Evolutionary conservation across 2,113 vertebrate species (phyloP).

Genomic region (Gymnorhina tibicen): DNA sequence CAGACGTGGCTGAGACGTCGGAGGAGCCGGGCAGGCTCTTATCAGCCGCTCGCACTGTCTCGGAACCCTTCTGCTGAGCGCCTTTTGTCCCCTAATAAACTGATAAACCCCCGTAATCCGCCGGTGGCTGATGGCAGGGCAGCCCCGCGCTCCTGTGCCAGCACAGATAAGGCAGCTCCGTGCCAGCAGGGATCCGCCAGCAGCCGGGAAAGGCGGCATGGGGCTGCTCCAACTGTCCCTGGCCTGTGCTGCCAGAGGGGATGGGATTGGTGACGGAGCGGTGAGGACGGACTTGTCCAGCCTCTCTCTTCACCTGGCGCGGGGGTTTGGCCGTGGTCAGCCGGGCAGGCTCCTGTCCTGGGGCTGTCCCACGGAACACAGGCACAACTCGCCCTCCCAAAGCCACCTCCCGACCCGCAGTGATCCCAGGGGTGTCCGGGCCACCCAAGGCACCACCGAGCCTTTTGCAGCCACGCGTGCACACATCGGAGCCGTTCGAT

Average conservation of each 20-base stretch:
- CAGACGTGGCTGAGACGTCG: background rate
- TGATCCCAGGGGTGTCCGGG: accelerated
- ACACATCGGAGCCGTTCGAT: accelerated
- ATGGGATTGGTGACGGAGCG: accelerated
- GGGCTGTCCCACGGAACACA: accelerated
- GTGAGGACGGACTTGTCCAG: background rate
- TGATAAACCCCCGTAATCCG: conserved; percentile 45
- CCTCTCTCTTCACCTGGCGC: accelerated
- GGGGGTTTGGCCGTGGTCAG: accelerated
- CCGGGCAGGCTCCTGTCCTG: background rate
- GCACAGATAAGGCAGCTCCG: conserved; percentile 28
- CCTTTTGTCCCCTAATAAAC: conserved; percentile 49
- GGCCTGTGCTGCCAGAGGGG: background rate
- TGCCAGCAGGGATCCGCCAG: background rate
- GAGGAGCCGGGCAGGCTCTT: background rate
- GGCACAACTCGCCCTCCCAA: accelerated
- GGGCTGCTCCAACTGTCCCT: background rate
- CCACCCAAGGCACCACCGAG: accelerated
- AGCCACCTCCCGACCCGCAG: accelerated
- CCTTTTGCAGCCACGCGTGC: background rate
- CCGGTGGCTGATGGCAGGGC: background rate
- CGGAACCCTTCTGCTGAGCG: conserved; percentile 45
- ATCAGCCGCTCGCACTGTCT: conserved; percentile 31
- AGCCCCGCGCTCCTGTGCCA: background rate
- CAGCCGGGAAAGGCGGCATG: background rate